phyloP scores from a whole-genome alignment of 2,888 invertebrate species.

The Griposia aprilina region DNA sequence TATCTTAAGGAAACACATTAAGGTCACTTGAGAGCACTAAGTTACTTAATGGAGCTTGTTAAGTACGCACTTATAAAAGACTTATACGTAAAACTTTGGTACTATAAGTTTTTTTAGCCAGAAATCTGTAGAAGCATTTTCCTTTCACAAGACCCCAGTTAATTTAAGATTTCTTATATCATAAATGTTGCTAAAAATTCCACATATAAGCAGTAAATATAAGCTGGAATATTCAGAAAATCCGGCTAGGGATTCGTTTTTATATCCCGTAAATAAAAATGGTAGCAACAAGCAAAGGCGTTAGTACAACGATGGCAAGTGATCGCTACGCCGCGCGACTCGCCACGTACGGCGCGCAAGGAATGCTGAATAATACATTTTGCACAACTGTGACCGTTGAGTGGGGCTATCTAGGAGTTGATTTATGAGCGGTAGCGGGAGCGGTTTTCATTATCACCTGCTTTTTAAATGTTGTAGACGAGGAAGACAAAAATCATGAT shows the following conservation, averaged over 20 bases:
- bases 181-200: conserved; percentile 62
- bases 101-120: conserved; percentile 13
- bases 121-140: conserved; percentile 38
- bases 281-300: conserved; percentile 63
- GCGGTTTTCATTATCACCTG: background rate
- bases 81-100: conserved; percentile 30
- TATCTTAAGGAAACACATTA: conserved; percentile 47
- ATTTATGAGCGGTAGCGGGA: conserved; percentile 58
- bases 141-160: conserved; percentile 13
- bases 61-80: conserved; percentile 48
- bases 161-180: conserved; percentile 44
- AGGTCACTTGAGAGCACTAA: conserved; percentile 59
- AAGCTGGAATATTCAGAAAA: conserved; percentile 57
- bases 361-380: conserved; percentile 81
- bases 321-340: conserved; percentile 68
- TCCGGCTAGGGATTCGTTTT: conserved; percentile 53
- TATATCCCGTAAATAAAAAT: conserved; percentile 67
- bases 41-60: conserved; percentile 55
- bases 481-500: no score
- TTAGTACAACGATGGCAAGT: conserved; percentile 59
- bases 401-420: conserved; percentile 66
- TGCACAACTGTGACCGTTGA: conserved; percentile 77
- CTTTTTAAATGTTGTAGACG: background rate
- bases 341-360: conserved; percentile 71
- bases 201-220: conserved; percentile 63